A percentile compares a stretch with the other conserved stretches of the same genome.
Conservation (phyloP, 2,113 vertebrate species). For the Catharus bicknelli region DNA sequence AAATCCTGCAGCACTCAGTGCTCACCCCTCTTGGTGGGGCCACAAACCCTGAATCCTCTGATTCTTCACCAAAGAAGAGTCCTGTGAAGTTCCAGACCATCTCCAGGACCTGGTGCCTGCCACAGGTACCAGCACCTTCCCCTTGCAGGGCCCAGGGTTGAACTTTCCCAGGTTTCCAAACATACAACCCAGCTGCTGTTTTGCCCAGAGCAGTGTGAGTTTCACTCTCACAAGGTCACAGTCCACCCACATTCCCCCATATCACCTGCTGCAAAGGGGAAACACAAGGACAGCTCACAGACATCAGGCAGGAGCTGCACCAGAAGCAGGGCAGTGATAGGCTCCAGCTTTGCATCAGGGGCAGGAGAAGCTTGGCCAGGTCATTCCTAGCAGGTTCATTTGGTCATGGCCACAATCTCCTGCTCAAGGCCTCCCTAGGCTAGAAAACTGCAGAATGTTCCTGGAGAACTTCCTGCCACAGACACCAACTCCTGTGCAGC, state of each 20-base stretch:
- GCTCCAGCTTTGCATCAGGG: fast-evolving
- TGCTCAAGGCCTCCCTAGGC: neutral
- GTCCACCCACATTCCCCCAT: fast-evolving
- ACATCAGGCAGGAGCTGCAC: neutral
- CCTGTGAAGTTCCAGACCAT: neutral
- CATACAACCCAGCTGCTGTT: fast-evolving
- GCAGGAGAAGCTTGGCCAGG: neutral
- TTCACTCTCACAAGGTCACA: neutral
- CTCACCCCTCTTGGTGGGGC: fast-evolving
- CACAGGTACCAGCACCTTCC: neutral
- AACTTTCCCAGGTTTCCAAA: neutral
- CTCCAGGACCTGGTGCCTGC: fast-evolving
- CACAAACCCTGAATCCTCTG: neutral
- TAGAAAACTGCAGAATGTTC: neutral
- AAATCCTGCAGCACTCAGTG: fast-evolving
- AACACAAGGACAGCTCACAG: neutral
- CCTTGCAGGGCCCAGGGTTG: neutral
- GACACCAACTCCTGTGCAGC: neutral
- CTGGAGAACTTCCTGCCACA: neutral
- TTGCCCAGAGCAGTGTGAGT: fast-evolving
- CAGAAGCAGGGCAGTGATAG: neutral
- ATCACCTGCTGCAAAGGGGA: neutral
- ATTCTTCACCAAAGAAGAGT: neutral
- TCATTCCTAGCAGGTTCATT: neutral
- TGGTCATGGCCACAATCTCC: fast-evolving